phyloP scores from a whole-genome alignment of 2,888 invertebrate genomes.

The Andricus quercusramuli region DNA sequence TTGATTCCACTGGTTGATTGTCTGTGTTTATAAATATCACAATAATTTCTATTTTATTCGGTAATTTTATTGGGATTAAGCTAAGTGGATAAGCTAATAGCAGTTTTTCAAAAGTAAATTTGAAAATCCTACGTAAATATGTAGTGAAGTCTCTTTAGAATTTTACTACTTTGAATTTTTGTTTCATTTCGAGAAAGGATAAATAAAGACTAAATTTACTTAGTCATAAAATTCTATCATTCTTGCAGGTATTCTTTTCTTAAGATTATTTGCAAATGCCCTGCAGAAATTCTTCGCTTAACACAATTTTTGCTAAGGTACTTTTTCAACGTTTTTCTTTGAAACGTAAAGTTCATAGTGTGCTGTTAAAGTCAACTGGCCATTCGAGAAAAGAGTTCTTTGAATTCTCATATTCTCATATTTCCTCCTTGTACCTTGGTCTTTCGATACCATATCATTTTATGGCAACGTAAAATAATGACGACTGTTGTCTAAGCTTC shows the following conservation, averaged over 20 bases:
- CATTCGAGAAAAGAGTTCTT: neutral
- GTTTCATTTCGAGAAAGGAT: neutral
- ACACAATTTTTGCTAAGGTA: neutral
- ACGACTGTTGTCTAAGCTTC: too few relatives aligned
- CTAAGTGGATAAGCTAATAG: too few relatives aligned
- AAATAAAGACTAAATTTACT: constrained; percentile 9
- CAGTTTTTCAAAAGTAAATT: neutral
- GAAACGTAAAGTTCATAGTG: neutral
- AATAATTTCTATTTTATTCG: neutral
- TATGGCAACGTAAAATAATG: too few relatives aligned
- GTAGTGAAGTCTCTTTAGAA: neutral
- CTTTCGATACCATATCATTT: neutral
- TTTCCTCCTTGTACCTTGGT: neutral
- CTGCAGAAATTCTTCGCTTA: neutral
- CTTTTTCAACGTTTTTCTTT: neutral
- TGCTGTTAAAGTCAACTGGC: neutral
- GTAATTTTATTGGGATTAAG: too few relatives aligned
- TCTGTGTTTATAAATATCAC: neutral
- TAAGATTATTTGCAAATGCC: constrained; percentile 5
- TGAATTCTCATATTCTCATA: neutral
- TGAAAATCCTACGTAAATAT: neutral
- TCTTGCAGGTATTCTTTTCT: neutral
- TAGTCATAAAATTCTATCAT: constrained; percentile 7
- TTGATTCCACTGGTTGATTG: neutral
- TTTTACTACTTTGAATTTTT: neutral